Evolutionary conservation across 2,797 vertebrate genomes (phyloP).

Genomic region (Danio jaintianensis): DNA sequence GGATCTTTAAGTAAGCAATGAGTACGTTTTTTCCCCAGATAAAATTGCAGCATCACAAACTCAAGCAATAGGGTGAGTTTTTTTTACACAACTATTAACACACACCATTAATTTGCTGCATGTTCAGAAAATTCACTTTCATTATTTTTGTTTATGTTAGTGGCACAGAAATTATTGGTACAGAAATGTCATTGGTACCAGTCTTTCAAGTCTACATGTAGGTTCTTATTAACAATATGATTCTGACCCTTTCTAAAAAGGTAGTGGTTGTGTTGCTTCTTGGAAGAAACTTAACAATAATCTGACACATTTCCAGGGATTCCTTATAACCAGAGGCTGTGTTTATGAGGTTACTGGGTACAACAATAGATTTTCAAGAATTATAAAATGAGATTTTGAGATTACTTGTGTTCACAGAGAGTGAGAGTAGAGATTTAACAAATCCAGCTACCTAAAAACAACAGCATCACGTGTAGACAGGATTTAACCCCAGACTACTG

Average conservation of each 20-base stretch:
- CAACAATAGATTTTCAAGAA: slow-evolving; percentile 18
- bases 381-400: slow-evolving; percentile 48
- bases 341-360: neutral
- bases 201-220: no score
- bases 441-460: slow-evolving; percentile 46
- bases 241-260: no score
- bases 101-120: no score
- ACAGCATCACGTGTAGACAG: slow-evolving; percentile 41
- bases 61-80: no score
- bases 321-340: neutral
- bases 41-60: no score
- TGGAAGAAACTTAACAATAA: neutral
- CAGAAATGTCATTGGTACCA: no score
- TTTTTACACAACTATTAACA: neutral
- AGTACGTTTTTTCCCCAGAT: no score
- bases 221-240: no score
- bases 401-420: slow-evolving; percentile 38
- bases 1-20: no score
- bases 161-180: neutral
- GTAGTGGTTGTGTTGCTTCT: no score
- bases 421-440: slow-evolving; percentile 29
- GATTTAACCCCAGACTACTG: slow-evolving; percentile 15
- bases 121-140: neutral
- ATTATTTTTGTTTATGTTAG: neutral
- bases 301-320: neutral